Base-by-base conservation (phyloP, 2,797 vertebrate genomes). In the Carapus acus region DNA sequence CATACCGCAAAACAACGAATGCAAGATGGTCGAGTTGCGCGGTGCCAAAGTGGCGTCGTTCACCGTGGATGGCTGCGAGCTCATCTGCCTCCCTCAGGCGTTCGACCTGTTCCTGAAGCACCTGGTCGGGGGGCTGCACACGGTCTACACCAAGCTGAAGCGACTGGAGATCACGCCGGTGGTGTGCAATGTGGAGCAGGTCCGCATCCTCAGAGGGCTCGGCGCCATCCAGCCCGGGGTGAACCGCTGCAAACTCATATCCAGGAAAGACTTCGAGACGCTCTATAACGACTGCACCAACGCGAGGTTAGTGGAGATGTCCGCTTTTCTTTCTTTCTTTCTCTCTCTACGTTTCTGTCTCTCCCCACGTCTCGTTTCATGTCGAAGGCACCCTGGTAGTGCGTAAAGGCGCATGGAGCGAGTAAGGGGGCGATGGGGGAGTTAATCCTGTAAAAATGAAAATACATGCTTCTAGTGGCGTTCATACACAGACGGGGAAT, bases 61-160 rank as follows among this genome's bases (percentile, higher is more conserved):
- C 91, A 96, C 93, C 17, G 95, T 98, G 88, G 93, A 98, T 77
- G 93, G 92, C 79, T 90, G 89, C 84, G 95, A 98, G 88, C 93
- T 98, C 80, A 98, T 98, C 90, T 98, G 95, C 88, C 91, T 98
- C 55, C 95, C 95, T 42, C 95, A 98, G 85, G 95, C 93, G 29
- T 98, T 98, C 90, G 95, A 98, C 87, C 90, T 98, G 85, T 98
- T 98, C 88, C 88, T 98, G 77, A 97, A 98, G 88, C 95, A 97
- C 90, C 89, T 98, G 88, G 95, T 98, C 76, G 95, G 94, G 57
- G 95, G 95, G 67, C 89, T 98, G 85, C 95, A 98, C 89, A 98
- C 95, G 29, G 95, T 98, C 84, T 97, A 98, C 89, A 98, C 95
- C 86, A 98, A 98, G 87, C 94, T 98, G 85, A 98, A 98, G 92